A percentile compares a stretch with the other conserved stretches of the same genome.
Evolutionary conservation across 2,113 vertebrate genomes (phyloP).

Genomic region (Tautogolabrus adspersus): DNA sequence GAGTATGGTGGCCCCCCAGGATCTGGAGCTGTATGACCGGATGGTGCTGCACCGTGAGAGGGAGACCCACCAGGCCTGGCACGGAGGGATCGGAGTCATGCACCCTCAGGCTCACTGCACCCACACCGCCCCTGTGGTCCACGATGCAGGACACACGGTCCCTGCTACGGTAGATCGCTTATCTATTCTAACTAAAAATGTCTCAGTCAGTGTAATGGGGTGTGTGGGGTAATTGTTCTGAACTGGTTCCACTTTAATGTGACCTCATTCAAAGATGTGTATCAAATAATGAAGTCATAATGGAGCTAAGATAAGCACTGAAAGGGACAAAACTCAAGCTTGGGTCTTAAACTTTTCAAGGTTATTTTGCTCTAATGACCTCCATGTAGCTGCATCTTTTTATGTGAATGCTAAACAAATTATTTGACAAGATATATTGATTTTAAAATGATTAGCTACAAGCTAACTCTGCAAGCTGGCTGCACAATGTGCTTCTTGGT

Average conservation of each 20-base stretch:
- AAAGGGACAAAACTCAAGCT: not conserved
- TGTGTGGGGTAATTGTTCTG: not conserved
- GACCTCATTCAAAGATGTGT: not conserved
- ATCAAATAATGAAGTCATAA: not conserved
- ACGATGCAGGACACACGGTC: slow-evolving; percentile 9
- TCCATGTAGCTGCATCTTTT: not conserved
- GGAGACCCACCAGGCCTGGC: slow-evolving; percentile 89
- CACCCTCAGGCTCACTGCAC: slow-evolving; percentile 36
- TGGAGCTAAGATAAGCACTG: not conserved
- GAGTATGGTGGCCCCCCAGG: slow-evolving; percentile 86
- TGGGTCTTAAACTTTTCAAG: not conserved
- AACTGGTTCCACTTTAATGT: not conserved
- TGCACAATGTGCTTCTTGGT: not conserved
- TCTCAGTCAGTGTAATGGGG: not conserved
- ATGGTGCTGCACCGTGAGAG: slow-evolving; percentile 91
- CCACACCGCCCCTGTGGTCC: not conserved
- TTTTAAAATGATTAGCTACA: not conserved
- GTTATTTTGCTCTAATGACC: not conserved
- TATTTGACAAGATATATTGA: not conserved
- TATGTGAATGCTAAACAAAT: not conserved
- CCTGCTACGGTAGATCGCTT: slow-evolving; percentile 40
- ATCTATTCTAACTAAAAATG: not conserved
- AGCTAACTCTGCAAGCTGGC: not conserved
- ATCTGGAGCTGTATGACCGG: slow-evolving; percentile 90
- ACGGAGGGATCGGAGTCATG: slow-evolving; percentile 74